Conservation (phyloP, 2,888 invertebrate genomes). For the Mongoloraphidia duomilia region DNA sequence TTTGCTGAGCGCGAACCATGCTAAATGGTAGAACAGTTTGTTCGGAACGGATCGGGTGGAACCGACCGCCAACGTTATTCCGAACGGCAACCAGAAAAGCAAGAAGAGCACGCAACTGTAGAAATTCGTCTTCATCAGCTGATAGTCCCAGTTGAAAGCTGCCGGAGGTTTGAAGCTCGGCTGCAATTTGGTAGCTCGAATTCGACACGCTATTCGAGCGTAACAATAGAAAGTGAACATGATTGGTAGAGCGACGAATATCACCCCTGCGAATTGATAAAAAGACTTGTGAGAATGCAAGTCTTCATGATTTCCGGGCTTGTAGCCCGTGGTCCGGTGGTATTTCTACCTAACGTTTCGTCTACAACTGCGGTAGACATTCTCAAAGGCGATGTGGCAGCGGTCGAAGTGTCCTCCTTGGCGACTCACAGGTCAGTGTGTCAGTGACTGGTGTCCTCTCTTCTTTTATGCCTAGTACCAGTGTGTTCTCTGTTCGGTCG, state of each 20-base stretch:
- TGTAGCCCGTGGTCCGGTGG: no score
- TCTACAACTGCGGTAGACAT: no score
- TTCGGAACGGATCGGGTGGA: constrained; percentile 34
- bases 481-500: no score
- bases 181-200: constrained; percentile 35
- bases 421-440: no score
- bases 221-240: constrained; percentile 40
- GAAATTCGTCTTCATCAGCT: constrained; percentile 46
- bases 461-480: no score
- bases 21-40: constrained; percentile 46
- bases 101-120: constrained; percentile 47
- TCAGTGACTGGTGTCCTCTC: no score
- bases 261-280: constrained; percentile 33
- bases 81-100: constrained; percentile 53
- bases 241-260: constrained; percentile 45
- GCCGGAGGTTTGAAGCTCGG: constrained; percentile 47
- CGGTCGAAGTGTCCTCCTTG: no score
- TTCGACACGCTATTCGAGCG: constrained; percentile 32
- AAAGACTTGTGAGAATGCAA: neutral
- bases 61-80: constrained; percentile 40
- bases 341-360: no score
- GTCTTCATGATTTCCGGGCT: no score
- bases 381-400: no score
- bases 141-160: constrained; percentile 45
- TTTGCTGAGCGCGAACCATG: constrained; percentile 55